Evolutionary conservation across 2,113 vertebrate genomes (phyloP).

Genomic region (Rynchops niger): DNA sequence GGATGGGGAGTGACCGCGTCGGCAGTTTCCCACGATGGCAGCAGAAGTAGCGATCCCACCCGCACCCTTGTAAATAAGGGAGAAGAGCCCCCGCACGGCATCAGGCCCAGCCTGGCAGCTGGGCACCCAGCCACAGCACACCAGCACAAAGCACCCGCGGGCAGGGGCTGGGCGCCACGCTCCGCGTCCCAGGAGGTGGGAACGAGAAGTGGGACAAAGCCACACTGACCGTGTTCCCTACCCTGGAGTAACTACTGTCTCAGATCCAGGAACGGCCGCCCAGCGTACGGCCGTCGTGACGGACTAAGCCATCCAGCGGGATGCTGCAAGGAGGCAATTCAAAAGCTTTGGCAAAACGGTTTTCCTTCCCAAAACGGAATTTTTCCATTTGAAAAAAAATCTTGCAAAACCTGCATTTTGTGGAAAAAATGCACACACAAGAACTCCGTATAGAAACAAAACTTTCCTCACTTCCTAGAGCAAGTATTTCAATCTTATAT

Average conservation of each 20-base stretch:
- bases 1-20: not conserved
- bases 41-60: not conserved
- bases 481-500: not conserved
- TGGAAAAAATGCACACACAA: not conserved
- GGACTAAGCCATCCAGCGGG: accelerated
- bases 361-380: not conserved
- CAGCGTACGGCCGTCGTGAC: accelerated
- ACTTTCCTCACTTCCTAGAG: not conserved
- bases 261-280: not conserved
- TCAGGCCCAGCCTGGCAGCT: not conserved
- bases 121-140: too few species aligned
- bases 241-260: not conserved
- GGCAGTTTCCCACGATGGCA: accelerated
- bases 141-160: not conserved
- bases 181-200: accelerated
- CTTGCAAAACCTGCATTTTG: not conserved
- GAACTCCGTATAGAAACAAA: not conserved
- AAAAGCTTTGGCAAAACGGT: not conserved
- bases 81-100: not conserved
- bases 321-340: not conserved
- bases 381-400: not conserved
- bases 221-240: accelerated
- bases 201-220: not conserved
- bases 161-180: not conserved
- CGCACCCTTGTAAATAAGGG: accelerated